A percentile compares a stretch with the other conserved stretches of the same genome.
Conservation (phyloP, 1,140 invertebrate genomes). For the Dendrolimus punctatus region DNA sequence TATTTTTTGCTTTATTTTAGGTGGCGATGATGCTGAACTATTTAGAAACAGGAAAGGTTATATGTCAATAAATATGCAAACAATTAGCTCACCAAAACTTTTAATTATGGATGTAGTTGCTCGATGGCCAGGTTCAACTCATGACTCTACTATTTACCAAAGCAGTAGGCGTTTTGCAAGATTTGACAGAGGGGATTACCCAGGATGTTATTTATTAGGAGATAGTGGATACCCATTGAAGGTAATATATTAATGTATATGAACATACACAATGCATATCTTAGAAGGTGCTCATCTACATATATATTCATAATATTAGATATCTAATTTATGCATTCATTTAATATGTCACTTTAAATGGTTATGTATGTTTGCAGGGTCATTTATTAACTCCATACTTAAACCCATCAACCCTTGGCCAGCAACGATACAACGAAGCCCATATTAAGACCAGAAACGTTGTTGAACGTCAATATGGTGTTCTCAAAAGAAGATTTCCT, state of each 20-base stretch:
- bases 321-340: too few relatives aligned
- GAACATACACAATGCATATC: too few relatives aligned
- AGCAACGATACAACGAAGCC: constrained; percentile 15
- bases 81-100: constrained; percentile 7
- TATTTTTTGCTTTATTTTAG: constrained; percentile 12
- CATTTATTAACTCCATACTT: constrained; percentile 40
- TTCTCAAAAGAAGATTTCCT: constrained; percentile 56
- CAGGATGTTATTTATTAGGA: too few relatives aligned
- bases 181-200: constrained; percentile 10
- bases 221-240: too few relatives aligned
- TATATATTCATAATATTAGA: too few relatives aligned
- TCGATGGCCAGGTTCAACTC: constrained; percentile 11
- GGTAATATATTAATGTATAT: too few relatives aligned
- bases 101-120: constrained; percentile 9
- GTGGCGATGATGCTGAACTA: constrained; percentile 44
- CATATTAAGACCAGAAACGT: constrained; percentile 46
- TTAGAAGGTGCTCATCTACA: too few relatives aligned
- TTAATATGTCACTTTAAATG: too few relatives aligned
- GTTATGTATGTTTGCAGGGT: constrained; percentile 3
- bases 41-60: constrained; percentile 57
- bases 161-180: constrained; percentile 1
- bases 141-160: constrained; percentile 10
- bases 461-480: constrained; percentile 45
- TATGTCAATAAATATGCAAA: constrained; percentile 34
- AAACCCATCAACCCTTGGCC: constrained; percentile 19